Conservation (phyloP, 2,113 vertebrate species). For the Grammomys dolichurus region DNA sequence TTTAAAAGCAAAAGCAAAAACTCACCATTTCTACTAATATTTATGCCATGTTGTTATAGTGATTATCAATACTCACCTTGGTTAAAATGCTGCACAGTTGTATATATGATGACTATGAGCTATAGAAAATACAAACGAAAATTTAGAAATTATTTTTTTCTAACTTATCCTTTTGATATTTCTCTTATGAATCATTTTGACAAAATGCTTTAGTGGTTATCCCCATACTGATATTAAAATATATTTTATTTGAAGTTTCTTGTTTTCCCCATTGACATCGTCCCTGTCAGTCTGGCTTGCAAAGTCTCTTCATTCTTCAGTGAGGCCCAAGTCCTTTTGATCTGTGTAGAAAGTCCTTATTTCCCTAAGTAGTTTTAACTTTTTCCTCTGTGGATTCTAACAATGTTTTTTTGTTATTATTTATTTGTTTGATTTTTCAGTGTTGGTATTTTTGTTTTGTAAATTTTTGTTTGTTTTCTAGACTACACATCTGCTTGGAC, state of each 20-base stretch:
- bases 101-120: background rate
- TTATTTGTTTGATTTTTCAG: background rate
- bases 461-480: background rate
- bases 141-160: background rate
- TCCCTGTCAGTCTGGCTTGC: background rate
- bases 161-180: slow-evolving; percentile 18
- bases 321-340: background rate
- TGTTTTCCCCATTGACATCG: background rate
- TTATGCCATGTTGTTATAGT: background rate
- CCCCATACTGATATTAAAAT: background rate
- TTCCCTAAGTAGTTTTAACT: background rate
- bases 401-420: background rate
- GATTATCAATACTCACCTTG: background rate
- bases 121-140: slow-evolving; percentile 24
- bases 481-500: background rate
- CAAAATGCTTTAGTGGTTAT: background rate
- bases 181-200: background rate
- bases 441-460: background rate
- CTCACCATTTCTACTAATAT: background rate
- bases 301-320: background rate
- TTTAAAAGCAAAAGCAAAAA: background rate
- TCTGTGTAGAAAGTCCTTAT: background rate
- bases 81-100: background rate
- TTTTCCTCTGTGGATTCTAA: background rate
- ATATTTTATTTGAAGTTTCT: background rate